Evolutionary conservation across 2,113 vertebrate species (phyloP).

Genomic region (Larimichthys polyactis): DNA sequence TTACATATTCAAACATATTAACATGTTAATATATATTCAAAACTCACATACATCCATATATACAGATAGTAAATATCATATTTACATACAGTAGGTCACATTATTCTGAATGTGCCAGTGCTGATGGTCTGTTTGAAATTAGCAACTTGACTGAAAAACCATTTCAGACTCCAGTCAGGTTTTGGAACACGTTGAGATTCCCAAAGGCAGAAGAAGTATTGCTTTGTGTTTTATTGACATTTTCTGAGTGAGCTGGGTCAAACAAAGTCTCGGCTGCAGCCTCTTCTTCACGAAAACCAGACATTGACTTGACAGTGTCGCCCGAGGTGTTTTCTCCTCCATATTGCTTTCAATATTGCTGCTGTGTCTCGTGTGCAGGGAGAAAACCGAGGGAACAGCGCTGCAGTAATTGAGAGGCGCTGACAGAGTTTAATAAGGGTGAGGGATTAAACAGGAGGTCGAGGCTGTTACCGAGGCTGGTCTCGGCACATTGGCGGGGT

Average conservation of each 20-base stretch:
- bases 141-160: neutral
- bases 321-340: constrained; percentile 31
- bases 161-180: neutral
- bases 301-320: constrained; percentile 9
- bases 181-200: constrained; percentile 21
- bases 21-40: constrained; percentile 55
- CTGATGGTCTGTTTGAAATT: constrained; percentile 21
- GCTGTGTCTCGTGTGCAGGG: constrained; percentile 8
- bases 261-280: neutral
- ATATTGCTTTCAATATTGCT: constrained; percentile 67
- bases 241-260: constrained; percentile 19
- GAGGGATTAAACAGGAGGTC: constrained; percentile 23
- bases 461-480: constrained; percentile 8
- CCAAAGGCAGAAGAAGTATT: constrained; percentile 59
- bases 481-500: constrained; percentile 29
- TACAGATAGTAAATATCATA: constrained; percentile 50
- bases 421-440: constrained; percentile 45
- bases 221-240: constrained; percentile 61
- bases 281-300: neutral
- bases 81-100: constrained; percentile 36
- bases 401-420: constrained; percentile 14
- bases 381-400: neutral
- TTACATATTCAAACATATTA: constrained; percentile 59
- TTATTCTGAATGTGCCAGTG: constrained; percentile 8
- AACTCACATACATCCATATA: constrained; percentile 55